Conservation (phyloP, 2,888 invertebrate genomes). For the Plebejus anna region DNA sequence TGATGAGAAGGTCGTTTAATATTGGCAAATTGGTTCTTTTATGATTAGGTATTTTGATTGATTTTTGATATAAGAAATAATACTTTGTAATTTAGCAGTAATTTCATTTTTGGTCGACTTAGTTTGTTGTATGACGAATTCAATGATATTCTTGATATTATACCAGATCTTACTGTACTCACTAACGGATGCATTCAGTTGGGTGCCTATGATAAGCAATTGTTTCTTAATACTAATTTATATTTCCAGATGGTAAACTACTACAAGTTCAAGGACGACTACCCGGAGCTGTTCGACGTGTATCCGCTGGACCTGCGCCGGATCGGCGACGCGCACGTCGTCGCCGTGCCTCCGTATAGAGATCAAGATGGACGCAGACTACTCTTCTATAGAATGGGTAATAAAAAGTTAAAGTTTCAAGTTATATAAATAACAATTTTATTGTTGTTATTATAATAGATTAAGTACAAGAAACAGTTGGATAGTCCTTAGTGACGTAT, state of each 20-base stretch:
- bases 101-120: not conserved
- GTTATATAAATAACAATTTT: too few species aligned
- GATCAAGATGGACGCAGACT: constrained; percentile 87
- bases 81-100: not conserved
- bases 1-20: not conserved
- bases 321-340: constrained; percentile 84
- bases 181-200: too few species aligned
- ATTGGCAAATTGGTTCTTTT: too few species aligned
- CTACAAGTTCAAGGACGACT: constrained; percentile 85
- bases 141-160: too few species aligned
- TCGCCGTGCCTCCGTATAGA: constrained; percentile 87
- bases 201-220: too few species aligned
- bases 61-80: not conserved
- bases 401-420: constrained; percentile 29
- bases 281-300: constrained; percentile 84
- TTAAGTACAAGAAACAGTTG: too few species aligned
- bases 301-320: constrained; percentile 81
- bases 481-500: too few species aligned
- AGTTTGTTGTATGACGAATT: not conserved
- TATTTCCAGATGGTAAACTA: constrained; percentile 84
- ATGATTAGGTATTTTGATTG: not conserved
- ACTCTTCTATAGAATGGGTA: constrained; percentile 85
- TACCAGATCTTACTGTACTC: too few species aligned
- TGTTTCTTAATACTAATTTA: not conserved
- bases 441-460: too few species aligned